Evolutionary conservation across 2,888 invertebrate genomes (phyloP).

Genomic region (Smittia sp.): DNA sequence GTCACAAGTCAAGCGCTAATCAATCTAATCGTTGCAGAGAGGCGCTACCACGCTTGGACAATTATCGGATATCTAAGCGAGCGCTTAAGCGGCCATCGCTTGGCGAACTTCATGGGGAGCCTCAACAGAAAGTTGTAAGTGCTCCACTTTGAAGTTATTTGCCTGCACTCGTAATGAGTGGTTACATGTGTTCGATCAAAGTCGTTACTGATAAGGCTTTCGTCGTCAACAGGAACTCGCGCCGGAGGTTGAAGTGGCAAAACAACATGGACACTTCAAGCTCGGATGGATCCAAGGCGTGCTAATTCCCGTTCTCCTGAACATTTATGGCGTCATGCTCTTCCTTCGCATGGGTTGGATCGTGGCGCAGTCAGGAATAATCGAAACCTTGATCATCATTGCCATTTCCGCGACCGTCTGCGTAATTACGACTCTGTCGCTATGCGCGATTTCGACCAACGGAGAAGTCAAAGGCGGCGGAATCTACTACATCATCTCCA

Average conservation of each 20-base stretch:
- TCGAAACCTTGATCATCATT: constrained; percentile 70
- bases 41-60: constrained; percentile 75
- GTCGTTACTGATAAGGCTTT: background rate
- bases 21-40: constrained; percentile 57
- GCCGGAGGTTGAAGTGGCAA: background rate
- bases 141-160: background rate
- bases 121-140: constrained; percentile 43
- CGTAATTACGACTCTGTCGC: constrained; percentile 79
- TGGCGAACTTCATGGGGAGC: constrained; percentile 75
- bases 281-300: constrained; percentile 89
- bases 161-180: background rate
- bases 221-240: background rate
- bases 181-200: background rate
- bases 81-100: constrained; percentile 78
- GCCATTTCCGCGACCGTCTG: constrained; percentile 78
- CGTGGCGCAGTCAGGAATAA: constrained; percentile 89
- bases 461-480: constrained; percentile 98
- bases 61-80: constrained; percentile 75
- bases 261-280: constrained; percentile 57
- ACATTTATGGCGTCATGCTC: constrained; percentile 99
- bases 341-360: constrained; percentile 97
- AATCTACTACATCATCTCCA: constrained; percentile 95
- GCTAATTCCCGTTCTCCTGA: constrained; percentile 90
- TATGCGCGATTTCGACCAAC: constrained; percentile 90
- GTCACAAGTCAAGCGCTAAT: background rate